Percentiles rank a stretch among this genome's conserved stretches.
phyloP scores from a whole-genome alignment of 35 echinoderm and acorn worm genomes.

The Diadema setosum region DNA sequence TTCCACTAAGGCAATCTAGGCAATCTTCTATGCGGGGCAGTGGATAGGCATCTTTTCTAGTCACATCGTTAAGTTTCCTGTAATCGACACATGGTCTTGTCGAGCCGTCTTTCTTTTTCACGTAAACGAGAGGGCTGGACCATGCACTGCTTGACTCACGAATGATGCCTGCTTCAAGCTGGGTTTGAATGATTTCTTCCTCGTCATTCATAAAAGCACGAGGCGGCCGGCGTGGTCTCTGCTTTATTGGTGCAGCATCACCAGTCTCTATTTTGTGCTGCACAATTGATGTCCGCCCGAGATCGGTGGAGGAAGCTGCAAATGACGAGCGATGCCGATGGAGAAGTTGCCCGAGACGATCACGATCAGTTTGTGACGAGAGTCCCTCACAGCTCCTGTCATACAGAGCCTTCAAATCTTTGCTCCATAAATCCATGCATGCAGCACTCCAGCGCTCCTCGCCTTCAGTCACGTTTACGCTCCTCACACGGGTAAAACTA shows the following conservation, averaged over 20 bases:
- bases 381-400: neutral
- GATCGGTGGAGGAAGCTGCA: constrained; percentile 20
- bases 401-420: constrained; percentile 26
- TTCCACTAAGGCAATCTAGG: no score
- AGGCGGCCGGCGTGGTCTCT: no score
- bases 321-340: no score
- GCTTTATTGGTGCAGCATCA: constrained; percentile 30
- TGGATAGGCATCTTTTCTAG: neutral
- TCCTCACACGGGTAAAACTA: no score
- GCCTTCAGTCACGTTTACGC: no score
- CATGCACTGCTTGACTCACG: constrained; percentile 2
- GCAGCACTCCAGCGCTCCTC: no score
- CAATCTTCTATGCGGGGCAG: constrained; percentile 16
- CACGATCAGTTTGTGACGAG: neutral
- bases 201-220: no score
- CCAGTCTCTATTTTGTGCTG: constrained; percentile 59
- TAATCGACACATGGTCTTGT: constrained; percentile 21
- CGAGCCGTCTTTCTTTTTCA: constrained; percentile 21
- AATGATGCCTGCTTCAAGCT: no score
- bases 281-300: constrained; percentile 19
- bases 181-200: no score
- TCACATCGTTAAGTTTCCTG: neutral
- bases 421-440: constrained; percentile 20
- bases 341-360: neutral
- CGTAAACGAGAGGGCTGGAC: constrained; percentile 12